Conservation (phyloP, 2,113 vertebrate species). For the Carollia perspicillata region DNA sequence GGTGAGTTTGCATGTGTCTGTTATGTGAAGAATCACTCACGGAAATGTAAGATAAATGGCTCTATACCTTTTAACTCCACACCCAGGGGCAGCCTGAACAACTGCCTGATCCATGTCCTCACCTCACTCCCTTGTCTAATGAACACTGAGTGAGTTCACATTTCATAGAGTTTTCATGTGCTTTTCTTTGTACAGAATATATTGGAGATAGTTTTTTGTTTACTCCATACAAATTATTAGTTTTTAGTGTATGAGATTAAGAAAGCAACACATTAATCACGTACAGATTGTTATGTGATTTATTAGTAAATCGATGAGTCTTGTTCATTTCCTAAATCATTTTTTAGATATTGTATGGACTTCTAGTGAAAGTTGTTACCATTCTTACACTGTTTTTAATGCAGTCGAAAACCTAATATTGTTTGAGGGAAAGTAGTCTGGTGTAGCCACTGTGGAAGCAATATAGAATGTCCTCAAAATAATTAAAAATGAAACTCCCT, state of each 20-base stretch:
- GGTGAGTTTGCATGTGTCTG: background rate
- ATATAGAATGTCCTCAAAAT: too few relatives aligned
- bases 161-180: background rate
- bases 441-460: too few relatives aligned
- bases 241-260: background rate
- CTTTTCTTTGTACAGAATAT: background rate
- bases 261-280: background rate
- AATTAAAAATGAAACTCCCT: too few relatives aligned
- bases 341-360: background rate
- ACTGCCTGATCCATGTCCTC: background rate
- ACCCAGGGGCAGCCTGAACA: background rate
- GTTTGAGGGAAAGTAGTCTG: too few relatives aligned
- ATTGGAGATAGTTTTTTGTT: background rate
- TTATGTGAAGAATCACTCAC: background rate
- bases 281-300: background rate
- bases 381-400: background rate
- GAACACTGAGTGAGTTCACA: background rate
- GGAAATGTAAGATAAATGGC: background rate
- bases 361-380: background rate
- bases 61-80: background rate
- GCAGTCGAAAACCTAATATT: background rate
- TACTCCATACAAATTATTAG: background rate
- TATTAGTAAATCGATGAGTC: background rate
- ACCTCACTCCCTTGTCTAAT: background rate
- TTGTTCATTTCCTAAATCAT: background rate